phyloP scores from a whole-genome alignment of 2,113 vertebrate species.

The Grammomys dolichurus region DNA sequence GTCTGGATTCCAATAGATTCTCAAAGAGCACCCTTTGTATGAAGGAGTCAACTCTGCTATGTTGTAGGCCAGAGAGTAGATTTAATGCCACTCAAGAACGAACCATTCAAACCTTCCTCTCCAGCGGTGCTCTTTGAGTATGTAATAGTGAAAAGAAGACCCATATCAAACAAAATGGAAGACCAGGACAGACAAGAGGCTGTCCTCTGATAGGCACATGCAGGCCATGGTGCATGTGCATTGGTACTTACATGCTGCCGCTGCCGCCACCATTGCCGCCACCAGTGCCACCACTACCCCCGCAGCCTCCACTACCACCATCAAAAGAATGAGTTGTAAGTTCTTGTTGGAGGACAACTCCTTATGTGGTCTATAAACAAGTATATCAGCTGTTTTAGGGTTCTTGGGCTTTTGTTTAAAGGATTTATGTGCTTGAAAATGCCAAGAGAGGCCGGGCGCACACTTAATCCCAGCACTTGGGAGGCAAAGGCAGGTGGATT shows the following conservation, averaged over 20 bases:
- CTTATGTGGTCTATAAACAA: neutral
- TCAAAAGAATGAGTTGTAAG: neutral
- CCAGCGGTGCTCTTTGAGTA: no score
- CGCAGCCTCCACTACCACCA: neutral
- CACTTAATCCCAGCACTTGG: no score
- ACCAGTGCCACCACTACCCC: accelerated
- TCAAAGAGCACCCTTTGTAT: neutral
- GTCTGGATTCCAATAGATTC: neutral
- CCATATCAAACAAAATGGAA: neutral
- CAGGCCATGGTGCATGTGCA: neutral
- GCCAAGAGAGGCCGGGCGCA: neutral
- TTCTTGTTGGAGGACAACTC: neutral
- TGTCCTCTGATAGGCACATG: neutral
- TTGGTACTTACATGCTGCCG: neutral
- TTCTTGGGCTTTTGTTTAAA: neutral
- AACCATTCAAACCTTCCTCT: neutral
- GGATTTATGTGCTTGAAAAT: neutral
- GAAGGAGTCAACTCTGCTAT: neutral
- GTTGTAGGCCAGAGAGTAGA: neutral
- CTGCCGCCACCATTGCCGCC: no score
- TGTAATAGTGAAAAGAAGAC: neutral
- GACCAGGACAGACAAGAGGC: neutral
- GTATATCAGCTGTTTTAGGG: neutral
- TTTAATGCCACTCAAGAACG: neutral
- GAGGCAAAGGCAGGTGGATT: no score